phyloP scores from a whole-genome alignment of 2,113 vertebrate species.

The Gnathochromis pfefferi region DNA sequence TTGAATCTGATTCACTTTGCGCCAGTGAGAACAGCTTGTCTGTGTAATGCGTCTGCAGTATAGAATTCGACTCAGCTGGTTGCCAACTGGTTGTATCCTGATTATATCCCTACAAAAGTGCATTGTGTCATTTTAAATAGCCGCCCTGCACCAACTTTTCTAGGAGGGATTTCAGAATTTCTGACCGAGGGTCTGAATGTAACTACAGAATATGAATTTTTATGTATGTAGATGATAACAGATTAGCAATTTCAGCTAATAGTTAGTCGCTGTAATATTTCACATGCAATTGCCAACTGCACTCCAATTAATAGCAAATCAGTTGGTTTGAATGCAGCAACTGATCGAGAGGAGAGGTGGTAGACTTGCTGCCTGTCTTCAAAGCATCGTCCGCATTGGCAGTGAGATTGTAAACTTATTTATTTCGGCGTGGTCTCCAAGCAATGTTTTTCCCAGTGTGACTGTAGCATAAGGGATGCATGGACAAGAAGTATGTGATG shows the following conservation, averaged over 20 bases:
- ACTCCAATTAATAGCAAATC: neutral
- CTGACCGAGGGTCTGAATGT: neutral
- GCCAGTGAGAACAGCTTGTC: neutral
- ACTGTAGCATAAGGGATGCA: neutral
- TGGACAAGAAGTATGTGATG: neutral
- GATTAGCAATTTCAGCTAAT: neutral
- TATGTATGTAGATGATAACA: neutral
- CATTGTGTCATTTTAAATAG: neutral
- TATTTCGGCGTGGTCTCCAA: rapidly evolving
- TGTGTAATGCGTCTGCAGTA: neutral
- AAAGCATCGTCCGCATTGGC: neutral
- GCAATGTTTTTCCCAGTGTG: neutral
- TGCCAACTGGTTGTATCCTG: neutral
- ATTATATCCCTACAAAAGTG: neutral
- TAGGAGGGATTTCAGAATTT: neutral
- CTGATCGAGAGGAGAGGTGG: neutral
- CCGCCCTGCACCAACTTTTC: neutral
- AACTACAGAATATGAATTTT: neutral
- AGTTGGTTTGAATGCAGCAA: neutral
- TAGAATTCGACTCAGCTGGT: neutral
- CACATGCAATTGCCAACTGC: neutral
- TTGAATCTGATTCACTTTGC: neutral
- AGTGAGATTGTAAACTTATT: neutral
- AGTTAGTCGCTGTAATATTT: neutral
- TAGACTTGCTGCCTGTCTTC: neutral